A percentile compares a stretch with the other conserved stretches of the same genome.
These are phyloP conservation scores for Poliocrania exsul DNA, from an alignment of 2,797 vertebrate genomes.

Conservation along the genomic window DNA sequence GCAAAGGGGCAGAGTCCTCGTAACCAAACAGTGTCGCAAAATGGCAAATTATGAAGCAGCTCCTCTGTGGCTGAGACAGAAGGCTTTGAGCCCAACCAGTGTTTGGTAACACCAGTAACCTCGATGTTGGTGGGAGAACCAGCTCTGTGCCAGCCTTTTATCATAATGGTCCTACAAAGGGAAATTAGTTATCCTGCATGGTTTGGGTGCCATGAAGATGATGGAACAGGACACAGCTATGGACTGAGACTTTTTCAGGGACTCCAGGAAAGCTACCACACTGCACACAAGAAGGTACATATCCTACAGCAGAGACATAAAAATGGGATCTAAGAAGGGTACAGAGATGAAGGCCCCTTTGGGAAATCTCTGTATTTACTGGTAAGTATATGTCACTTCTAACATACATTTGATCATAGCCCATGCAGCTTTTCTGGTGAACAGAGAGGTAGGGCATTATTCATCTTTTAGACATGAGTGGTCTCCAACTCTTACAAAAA, in stretches of 20 bases:
- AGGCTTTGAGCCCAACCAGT: neutral
- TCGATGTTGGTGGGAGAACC: neutral
- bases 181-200: neutral
- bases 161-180: neutral
- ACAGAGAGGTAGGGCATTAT: neutral
- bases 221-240: neutral
- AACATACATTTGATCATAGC: neutral
- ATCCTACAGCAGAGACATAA: neutral
- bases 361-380: neutral
- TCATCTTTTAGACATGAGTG: neutral
- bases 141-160: neutral
- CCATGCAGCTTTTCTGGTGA: neutral
- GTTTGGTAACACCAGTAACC: neutral
- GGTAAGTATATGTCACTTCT: neutral
- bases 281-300: rapidly evolving
- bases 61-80: neutral
- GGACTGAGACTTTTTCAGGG: neutral
- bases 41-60: neutral
- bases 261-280: neutral
- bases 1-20: neutral
- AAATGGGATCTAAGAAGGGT: neutral
- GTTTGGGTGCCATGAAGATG: neutral
- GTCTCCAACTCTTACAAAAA: neutral
- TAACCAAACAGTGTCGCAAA: rapidly evolving
- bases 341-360: neutral